Evolutionary conservation across 2,797 vertebrate species (phyloP), one percentile per base, ranked within the genome.

Genomic region (Scyliorhinus canicula): DNA sequence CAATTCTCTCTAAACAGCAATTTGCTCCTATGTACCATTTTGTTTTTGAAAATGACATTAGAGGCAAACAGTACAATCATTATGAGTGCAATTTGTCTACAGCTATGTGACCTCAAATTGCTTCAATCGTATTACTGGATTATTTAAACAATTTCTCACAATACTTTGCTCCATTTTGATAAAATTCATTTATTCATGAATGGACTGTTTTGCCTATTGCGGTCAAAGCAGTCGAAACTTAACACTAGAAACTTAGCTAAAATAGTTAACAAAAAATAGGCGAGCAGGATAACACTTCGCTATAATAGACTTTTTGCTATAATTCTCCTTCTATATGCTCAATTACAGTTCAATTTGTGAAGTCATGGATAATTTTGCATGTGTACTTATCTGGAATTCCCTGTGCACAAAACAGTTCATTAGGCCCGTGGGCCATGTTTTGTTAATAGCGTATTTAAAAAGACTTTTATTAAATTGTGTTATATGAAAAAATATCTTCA

Each of bases 11-110:
- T 44, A 65, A 44, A 65, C 88, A 44, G n/a, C 57, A 91, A 91
- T 91, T 91, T 91, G 63, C 88, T 65, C 60, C 60, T 91, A 40
- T 65, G 21, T 91, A 65, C 60, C 60, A 91, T 44, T 91, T 63
- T 60, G 60, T 91, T 91, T 91, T 44, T 63, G 63, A 65, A 63
- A 91, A 91, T 44, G n/a, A 91, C 40, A 65, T 65, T 63, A 91
- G 60, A 91, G n/a, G 8, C 86, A 91, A 91, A 65, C 40, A 44
- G 63, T 40, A 91, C 57, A 60, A 91, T 40, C 21, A 31, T 90
- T 63, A 65, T 24, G 7, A 63, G 21, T 21, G 28, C 55, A 19
- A 57, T 57, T 57, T 88, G 12, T 57, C 31, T 57, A 57, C 60
- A 65, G 88, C 19, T 44, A 91, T 26, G 55, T 24, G 57, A 91